Percentiles rank a stretch among this genome's conserved stretches.
Conservation (phyloP, 1,140 invertebrate genomes). For the Drosophila kepulauana region DNA sequence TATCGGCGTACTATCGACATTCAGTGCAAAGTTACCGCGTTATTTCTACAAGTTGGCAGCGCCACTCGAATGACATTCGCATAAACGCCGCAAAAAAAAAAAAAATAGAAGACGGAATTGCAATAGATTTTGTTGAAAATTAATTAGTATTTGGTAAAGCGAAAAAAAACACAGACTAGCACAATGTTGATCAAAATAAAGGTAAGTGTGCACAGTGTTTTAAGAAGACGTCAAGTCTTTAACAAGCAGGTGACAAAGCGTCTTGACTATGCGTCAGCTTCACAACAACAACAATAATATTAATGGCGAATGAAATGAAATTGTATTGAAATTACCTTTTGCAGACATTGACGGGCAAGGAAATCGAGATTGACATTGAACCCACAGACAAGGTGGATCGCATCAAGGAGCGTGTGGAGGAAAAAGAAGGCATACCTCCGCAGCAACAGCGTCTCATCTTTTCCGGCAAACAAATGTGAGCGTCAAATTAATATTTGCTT, state of each 20-base stretch:
- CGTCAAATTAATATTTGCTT: background rate
- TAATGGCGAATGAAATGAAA: background rate
- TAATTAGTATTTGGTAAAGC: constrained; percentile 38
- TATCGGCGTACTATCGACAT: constrained; percentile 15
- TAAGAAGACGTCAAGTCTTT: background rate
- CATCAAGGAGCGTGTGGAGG: constrained; percentile 99
- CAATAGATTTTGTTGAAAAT: constrained; percentile 36
- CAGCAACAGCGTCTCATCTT: constrained; percentile 99
- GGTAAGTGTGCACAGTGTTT: constrained; percentile 86
- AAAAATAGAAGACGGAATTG: constrained; percentile 23
- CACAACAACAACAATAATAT: constrained; percentile 52
- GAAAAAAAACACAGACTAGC: constrained; percentile 30
- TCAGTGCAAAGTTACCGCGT: constrained; percentile 7
- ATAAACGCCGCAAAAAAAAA: constrained; percentile 64
- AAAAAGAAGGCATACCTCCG: constrained; percentile 99
- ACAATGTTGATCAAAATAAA: constrained; percentile 95
- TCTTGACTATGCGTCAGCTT: constrained; percentile 42
- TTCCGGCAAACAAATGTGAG: constrained; percentile 99
- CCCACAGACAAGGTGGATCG: constrained; percentile 99
- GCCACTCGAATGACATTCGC: constrained; percentile 57
- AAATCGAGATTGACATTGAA: constrained; percentile 99
- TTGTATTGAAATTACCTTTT: constrained; percentile 67
- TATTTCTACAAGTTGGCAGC: constrained; percentile 33
- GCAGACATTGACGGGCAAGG: constrained; percentile 94
- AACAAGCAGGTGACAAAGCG: background rate